phyloP scores from a whole-genome alignment of 2,797 vertebrate genomes.

The Tapera naevia region DNA sequence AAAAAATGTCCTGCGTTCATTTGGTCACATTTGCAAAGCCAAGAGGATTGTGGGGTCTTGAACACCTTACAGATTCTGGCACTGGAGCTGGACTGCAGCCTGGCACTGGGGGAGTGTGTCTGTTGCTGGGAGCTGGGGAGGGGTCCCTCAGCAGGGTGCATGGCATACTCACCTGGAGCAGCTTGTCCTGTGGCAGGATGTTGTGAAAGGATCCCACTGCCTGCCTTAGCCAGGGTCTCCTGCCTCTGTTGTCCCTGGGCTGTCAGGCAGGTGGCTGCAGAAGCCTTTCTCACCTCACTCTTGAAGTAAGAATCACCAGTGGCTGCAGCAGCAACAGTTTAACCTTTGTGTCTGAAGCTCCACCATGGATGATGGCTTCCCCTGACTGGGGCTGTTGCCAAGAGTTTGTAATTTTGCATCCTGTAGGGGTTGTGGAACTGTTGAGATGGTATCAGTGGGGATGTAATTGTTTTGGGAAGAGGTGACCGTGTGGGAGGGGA shows the following conservation, averaged over 20 bases:
- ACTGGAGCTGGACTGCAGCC: not conserved
- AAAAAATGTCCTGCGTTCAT: not conserved
- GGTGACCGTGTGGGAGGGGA: not conserved
- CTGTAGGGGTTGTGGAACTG: not conserved
- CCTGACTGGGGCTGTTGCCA: not conserved
- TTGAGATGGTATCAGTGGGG: not conserved
- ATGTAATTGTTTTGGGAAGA: not conserved
- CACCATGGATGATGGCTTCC: not conserved
- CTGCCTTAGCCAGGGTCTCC: not conserved
- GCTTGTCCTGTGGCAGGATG: not conserved
- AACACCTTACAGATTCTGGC: fast-evolving
- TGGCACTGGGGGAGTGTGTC: not conserved
- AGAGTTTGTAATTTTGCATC: not conserved
- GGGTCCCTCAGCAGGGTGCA: not conserved
- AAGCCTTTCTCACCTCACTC: not conserved
- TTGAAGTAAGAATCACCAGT: not conserved
- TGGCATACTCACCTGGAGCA: not conserved
- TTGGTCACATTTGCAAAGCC: not conserved
- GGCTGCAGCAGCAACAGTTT: not conserved
- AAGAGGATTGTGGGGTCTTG: not conserved
- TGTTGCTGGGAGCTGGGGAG: not conserved
- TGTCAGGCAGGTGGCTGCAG: not conserved
- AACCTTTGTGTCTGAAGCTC: not conserved
- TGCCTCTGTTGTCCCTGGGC: not conserved
- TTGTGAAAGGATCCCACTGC: not conserved